Base-by-base conservation (phyloP, 2,797 vertebrate species). In the Gastrophryne carolinensis region DNA sequence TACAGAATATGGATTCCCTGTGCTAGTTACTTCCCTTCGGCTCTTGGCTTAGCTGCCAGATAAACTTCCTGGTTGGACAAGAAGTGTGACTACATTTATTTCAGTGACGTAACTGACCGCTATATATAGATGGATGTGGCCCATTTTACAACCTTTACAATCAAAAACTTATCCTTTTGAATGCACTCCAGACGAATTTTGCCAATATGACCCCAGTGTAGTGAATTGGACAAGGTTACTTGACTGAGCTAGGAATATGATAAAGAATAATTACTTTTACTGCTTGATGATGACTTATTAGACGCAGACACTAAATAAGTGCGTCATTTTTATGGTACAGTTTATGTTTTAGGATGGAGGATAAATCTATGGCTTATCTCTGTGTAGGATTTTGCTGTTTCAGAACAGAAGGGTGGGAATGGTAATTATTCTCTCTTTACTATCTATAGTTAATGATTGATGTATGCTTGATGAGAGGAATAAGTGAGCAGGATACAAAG, bases 401-500 rank as follows among this genome's bases (percentile, higher is more conserved):
- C 49, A 34, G 47, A n/a, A 54, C 3, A 30, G 13, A 5, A 34
- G 23, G 49, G 58, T 56, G 30, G 35, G 47, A 35, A 44, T 19
- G 35, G 35, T 64, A 77, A 77, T 70, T 77, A 72, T 58, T 26
- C 26, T 47, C 9, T 47, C 21, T 21, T 71, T 7, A 77, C 71
- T 63, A 70, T 13, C 54, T 61, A 12, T 24, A 71, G 67, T 77
- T 71, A 77, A 71, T 77, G 50, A 72, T 77, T 71, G 41, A 64
- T 56, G 11, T 64, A 57, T 54, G 47, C 5, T 47, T 41, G 65
- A 72, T 65, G 60, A 15, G 67, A 64, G 35, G 52, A 19, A 63
- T 47, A 73, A 23, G 29, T 34, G 19, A 65, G 29, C 11, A 65
- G 60, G 75, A 71, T 77, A 77, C 75, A 77, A 77, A 77, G 75